These are phyloP conservation scores for Cybosia mesomella DNA, from an alignment of 2,888 invertebrate genomes.

Conservation along the genomic window DNA sequence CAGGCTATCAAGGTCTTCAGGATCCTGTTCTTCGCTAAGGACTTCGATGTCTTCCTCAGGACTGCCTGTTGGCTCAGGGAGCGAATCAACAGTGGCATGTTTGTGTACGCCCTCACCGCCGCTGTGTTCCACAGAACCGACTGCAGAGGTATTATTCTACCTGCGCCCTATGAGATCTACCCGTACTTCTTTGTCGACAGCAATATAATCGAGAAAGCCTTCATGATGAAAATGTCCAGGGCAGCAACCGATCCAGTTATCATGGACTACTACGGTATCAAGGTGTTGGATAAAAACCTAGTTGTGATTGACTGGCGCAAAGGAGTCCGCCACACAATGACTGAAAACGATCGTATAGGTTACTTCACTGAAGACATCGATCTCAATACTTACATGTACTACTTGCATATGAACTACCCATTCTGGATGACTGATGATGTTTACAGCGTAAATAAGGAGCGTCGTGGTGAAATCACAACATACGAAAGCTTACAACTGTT, in stretches of 20 bases:
- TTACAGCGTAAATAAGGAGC: slow-evolving; percentile 78
- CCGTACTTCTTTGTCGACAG: slow-evolving; percentile 92
- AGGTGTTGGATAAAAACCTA: slow-evolving; percentile 84
- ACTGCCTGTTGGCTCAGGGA: slow-evolving; percentile 91
- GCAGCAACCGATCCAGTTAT: slow-evolving; percentile 85
- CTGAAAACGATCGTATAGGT: slow-evolving; percentile 87
- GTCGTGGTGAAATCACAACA: slow-evolving; percentile 87
- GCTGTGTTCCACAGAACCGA: slow-evolving; percentile 90
- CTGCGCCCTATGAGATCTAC: slow-evolving; percentile 92
- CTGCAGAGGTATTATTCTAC: slow-evolving; percentile 89
- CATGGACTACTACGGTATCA: slow-evolving; percentile 83
- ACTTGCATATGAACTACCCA: slow-evolving; percentile 90
- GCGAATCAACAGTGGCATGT: slow-evolving; percentile 91
- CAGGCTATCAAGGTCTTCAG: slow-evolving; percentile 89
- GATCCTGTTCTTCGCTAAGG: slow-evolving; percentile 89
- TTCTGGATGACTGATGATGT: slow-evolving; percentile 89
- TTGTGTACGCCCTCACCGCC: slow-evolving; percentile 89
- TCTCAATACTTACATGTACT: slow-evolving; percentile 90
- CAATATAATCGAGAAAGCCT: slow-evolving; percentile 90
- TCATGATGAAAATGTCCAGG: slow-evolving; percentile 88
- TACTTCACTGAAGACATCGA: slow-evolving; percentile 94
- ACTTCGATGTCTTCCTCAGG: slow-evolving; percentile 89
- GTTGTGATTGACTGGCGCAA: slow-evolving; percentile 90
- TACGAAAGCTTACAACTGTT: slow-evolving; percentile 89
- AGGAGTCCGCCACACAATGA: slow-evolving; percentile 85